Base-by-base conservation (phyloP, 2,113 vertebrate genomes). In the Shinisaurus crocodilurus region DNA sequence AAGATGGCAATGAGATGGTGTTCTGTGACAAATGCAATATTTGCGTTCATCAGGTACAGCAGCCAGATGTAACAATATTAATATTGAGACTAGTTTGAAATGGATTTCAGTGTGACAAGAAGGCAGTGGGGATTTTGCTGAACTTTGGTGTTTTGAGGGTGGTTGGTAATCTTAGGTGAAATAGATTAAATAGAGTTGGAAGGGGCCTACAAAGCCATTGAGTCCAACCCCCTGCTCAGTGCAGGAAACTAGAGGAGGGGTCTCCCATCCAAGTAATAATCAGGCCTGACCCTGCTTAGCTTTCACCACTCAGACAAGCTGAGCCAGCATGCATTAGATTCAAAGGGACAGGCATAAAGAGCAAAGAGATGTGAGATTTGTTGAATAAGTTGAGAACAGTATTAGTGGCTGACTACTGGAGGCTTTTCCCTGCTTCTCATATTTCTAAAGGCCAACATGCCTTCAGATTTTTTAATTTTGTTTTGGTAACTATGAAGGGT, bases 1-100 rank as follows among this genome's bases (percentile, higher is more conserved):
- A 99, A 95, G 99, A 99, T 1, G 99, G 98, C 96, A 99, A 99
- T 0, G 99, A 99, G 96, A 99, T 99, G 99, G 99, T 99, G 86
- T 99, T 99, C 96, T 99, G 99, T 86, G 99, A 99, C 97, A 99
- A 99, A 93, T 99, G 99, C 97, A 99, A 99, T 97, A 99, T 99
- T 92, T 99, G 99, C 0, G 99, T 99, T 75, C 99, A 99, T 94
- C 99, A 99, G 99, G 99, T 99, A 96, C 0, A 92, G 85, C 3
- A 86, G n/a, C 5, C 18, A 27, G 57, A 0, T 0, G 77, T 25
- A 69, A 29, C 25, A 45, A 70, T 72, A 65, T 54, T 48, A 67
- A 37, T 43, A 83, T 80, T 86, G 89, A 79, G 10, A 85, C 48
- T 54, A 57, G 5, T 74, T 81, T 43, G n/a, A n/a, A 45, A 18